Base-by-base conservation (phyloP, 92 coral and sea anemone genomes). In the Porites divaricata region DNA sequence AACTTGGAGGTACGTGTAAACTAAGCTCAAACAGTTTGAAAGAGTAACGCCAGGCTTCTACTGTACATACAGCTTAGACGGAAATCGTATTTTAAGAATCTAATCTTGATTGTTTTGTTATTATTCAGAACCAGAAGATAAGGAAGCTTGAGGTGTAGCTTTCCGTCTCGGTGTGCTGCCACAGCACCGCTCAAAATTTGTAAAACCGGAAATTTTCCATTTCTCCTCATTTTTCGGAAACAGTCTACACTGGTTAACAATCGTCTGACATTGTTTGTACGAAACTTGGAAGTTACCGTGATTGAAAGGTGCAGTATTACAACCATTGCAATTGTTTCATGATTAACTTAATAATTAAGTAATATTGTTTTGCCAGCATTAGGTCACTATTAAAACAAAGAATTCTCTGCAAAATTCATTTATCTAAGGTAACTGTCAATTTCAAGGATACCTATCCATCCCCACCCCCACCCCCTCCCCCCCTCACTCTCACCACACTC, bases 151-250 rank as follows among this genome's bases (percentile, higher is more conserved):
- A 11, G 16, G 16, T 48, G 17, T 5, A 35, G 20, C n/a, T 57
- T 75, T 52, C 66, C 5, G 67, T 25, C 68, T 9, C 28, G 17
- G 14, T 73, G 23, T 4, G 16, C 59, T 73, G 77, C 19, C 63
- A 52, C 41, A 52, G 16, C 22, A 1, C 28, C 49, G 26, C 11
- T 1, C 12, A 58, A 25, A 13, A 24, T n/a, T 67, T 54, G 12
- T 21, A 49, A 49, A 35, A 50, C 63, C 73, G 83, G 83, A 78
- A 63, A 49, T 74, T 74, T 56, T 53, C 35, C 7, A 52, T 21
- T 35, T 54, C 41, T 41, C 48, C 1, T 10, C 70, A 22, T 20
- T n/a, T 23, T 73, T 72, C 58, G 19, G 1, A 50, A 67, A 67
- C 17, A 23, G 19, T 56, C 49, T 49, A 51, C 63, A 11, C 51